Base-by-base conservation (phyloP, 1,140 invertebrate genomes). In the Pantala flavescens region DNA sequence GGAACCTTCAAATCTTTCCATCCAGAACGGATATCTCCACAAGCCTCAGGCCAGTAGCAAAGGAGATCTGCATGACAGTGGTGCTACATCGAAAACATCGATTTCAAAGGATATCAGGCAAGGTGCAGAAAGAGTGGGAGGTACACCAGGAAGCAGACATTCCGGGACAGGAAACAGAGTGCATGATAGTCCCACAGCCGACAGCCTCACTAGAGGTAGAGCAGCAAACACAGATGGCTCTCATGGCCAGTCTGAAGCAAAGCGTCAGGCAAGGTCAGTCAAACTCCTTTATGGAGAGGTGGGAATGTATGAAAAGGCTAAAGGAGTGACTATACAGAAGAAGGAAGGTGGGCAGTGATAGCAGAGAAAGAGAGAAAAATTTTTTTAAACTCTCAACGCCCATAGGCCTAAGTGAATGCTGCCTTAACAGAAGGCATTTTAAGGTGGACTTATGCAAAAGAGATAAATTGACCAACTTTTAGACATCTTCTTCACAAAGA, bases 301-400 rank as follows among this genome's bases (percentile, higher is more conserved):
- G 49, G 49, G 49, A 12, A 21, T 19, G 3, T 5, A 63, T 63
- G 49, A 63, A 63, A 63, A 63, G n/a, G 49, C 49, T 7, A 21
- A 5, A 5, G n/a, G 49, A 63, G n/a, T 63, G 49, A 63, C n/a
- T 16, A 63, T 63, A 21, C 16, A 63, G 49, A 63, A 63, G 49
- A 63, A 63, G 49, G n/a, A 63, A 63, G 49, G 49, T 63, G 49
- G 49, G n/a, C 49, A 63, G 49, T 63, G 49, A 63, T 63, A 21
- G 49, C 49, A 63, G 14, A 63, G 49, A 19, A 19, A 21, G n/a
- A 63, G 49, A 36, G 28, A 36, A 5, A 36, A 36, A 36, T 36
- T 36, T 36, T n/a, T 36, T 36, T 5, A 36, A 36, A 36, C 28
- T 36, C 28, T 36, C 28, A 36, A 36, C 9, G 28, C 28, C 28